Evolutionary conservation across 2,797 vertebrate genomes (phyloP), one percentile per base, ranked within the genome.

Genomic region (Microhierax caerulescens): DNA sequence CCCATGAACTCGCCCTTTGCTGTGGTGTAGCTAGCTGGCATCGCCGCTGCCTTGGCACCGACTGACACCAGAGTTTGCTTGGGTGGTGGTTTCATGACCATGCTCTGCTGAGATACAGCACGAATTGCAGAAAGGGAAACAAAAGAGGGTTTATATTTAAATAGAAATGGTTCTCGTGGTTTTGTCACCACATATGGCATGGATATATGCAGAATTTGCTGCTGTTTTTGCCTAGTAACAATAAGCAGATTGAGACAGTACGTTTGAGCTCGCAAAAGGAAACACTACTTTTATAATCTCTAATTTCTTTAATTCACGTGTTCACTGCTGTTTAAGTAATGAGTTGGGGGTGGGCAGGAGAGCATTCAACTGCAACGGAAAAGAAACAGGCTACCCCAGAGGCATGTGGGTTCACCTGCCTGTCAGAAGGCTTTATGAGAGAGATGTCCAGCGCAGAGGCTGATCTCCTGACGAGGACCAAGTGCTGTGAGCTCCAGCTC

Each of bases 161-260:
- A 92, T 37, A 93, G 88, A 85, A 95, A 36, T 51, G 14, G 4
- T 84, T 88, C 60, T 92, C 5, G 0, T 88, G 85, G 48, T 28
- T 94, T 89, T 94, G 84, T 80, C 57, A 60, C 53, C 32, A 36
- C 88, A 79, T 87, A 93, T 84, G 85, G 63, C 83, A 87, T 80
- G 73, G 70, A 70, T 83, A 91, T 50, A 41, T 3, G 70, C 85
- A 95, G 92, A 67, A 69, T 92, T 86, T 92, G 77, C 83, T 81
- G 85, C 54, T 90, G 50, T 81, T 90, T 78, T 90, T 78, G 70
- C 90, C 65, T 64, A 56, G 74, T 75, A 87, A 95, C 83, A 95
- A 93, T 69, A 73, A 84, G 90, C 93, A 79, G 91, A 90, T 86
- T 75, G 74, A 63, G 91, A 37, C 51, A 25, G 41, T 14, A 4